phyloP scores from a whole-genome alignment of 2,888 invertebrate species.

The Watsonalla binaria region DNA sequence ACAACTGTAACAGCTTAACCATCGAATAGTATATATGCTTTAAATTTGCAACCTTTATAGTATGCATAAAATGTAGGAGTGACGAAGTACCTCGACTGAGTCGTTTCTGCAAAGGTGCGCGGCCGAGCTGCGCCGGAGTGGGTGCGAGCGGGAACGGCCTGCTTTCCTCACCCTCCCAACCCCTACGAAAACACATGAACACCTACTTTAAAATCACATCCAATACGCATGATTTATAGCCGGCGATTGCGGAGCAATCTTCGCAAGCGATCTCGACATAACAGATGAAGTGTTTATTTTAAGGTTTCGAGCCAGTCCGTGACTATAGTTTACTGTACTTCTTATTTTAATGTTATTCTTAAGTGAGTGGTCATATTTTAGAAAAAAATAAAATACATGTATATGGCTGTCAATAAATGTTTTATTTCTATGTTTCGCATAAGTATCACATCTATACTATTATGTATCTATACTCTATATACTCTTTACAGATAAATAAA shows the following conservation, averaged over 20 bases:
- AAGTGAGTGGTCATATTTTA: too few relatives aligned
- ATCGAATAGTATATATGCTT: too few relatives aligned
- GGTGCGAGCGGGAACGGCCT: constrained; percentile 89
- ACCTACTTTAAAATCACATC: not conserved
- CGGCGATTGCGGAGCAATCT: not conserved
- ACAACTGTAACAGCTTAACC: too few relatives aligned
- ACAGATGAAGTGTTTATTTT: too few relatives aligned
- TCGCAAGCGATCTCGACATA: too few relatives aligned
- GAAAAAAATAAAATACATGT: too few relatives aligned
- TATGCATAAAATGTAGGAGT: not conserved
- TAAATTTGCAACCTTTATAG: not conserved
- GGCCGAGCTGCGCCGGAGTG: constrained; percentile 95
- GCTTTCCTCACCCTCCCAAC: constrained; percentile 64
- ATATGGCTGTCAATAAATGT: not conserved
- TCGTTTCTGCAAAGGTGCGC: constrained; percentile 92
- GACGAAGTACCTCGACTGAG: constrained; percentile 85
- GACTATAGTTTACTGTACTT: too few relatives aligned
- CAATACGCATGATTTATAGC: not conserved
- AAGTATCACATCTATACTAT: not conserved
- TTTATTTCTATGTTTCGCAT: not conserved
- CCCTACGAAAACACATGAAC: constrained; percentile 23
- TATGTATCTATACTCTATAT: too few relatives aligned
- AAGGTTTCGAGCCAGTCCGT: too few relatives aligned
- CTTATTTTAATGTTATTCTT: too few relatives aligned
- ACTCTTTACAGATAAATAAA: too few relatives aligned